Conservation (phyloP, 2,797 vertebrate species). For the Oreochromis grahami region DNA sequence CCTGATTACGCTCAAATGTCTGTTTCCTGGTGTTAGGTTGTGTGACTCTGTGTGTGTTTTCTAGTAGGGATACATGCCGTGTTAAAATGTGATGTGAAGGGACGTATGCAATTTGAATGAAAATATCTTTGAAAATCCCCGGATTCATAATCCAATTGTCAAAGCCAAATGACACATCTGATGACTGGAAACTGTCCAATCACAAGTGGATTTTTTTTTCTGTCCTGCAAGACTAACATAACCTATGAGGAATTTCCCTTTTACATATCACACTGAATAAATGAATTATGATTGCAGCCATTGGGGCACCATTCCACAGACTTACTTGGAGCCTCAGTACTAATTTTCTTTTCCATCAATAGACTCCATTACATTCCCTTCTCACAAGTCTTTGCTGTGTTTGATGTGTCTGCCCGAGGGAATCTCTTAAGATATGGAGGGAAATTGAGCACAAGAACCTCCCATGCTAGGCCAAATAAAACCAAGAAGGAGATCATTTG, state of each 20-base stretch:
- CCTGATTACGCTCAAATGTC: not conserved
- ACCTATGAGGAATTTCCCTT: not conserved
- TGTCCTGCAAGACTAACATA: not conserved
- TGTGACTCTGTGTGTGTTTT: not conserved
- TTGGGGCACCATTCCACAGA: not conserved
- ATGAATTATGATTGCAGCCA: constrained; percentile 15
- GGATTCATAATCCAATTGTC: constrained; percentile 25
- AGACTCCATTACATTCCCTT: constrained; percentile 25
- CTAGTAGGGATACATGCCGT: not conserved
- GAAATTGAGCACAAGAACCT: constrained; percentile 30
- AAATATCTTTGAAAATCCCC: not conserved
- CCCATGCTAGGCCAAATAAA: constrained; percentile 32
- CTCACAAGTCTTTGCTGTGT: constrained; percentile 18
- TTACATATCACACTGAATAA: constrained; percentile 19
- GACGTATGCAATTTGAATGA: not conserved
- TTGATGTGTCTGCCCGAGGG: constrained; percentile 50
- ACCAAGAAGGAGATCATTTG: constrained; percentile 34
- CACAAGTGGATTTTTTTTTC: not conserved
- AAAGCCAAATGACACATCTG: constrained; percentile 42
- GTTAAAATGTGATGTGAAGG: not conserved
- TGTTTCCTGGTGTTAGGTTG: not conserved
- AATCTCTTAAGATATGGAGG: constrained; percentile 19
- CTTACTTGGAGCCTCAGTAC: not conserved
- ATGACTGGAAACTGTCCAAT: constrained; percentile 49
- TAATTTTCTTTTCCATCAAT: constrained; percentile 36